Evolutionary conservation across 2,113 vertebrate species (phyloP).

Genomic region (Cepphus grylle): DNA sequence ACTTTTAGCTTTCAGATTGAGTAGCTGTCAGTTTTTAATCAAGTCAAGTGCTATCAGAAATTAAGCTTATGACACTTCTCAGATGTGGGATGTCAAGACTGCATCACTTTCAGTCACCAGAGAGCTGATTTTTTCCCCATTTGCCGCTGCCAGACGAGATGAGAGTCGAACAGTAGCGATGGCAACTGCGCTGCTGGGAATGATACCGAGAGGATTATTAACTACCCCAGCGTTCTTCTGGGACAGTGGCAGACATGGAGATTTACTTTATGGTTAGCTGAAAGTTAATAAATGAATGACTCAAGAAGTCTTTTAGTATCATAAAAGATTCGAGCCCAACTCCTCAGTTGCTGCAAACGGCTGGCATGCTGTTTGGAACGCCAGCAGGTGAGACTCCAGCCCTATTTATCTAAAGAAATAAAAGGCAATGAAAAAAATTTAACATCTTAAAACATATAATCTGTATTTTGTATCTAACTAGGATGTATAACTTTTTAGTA

Average conservation of each 20-base stretch:
- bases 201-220: background rate
- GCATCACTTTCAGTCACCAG: background rate
- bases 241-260: background rate
- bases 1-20: background rate
- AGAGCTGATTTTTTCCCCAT: background rate
- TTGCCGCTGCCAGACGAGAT: background rate
- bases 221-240: background rate
- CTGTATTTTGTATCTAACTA: background rate
- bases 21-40: background rate
- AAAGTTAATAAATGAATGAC: background rate
- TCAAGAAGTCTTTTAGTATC: background rate
- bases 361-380: background rate
- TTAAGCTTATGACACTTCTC: background rate
- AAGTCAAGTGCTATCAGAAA: background rate
- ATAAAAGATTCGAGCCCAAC: background rate
- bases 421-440: background rate
- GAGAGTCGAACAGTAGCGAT: background rate
- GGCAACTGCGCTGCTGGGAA: background rate
- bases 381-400: background rate
- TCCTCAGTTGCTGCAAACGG: background rate
- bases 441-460: background rate
- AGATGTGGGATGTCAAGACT: background rate
- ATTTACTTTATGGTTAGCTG: background rate
- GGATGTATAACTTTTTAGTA: background rate
- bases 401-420: background rate